Percentiles rank a stretch among this genome's conserved stretches.
Conservation (phyloP, 2,797 vertebrate species). For the Xiphophorus birchmanni region DNA sequence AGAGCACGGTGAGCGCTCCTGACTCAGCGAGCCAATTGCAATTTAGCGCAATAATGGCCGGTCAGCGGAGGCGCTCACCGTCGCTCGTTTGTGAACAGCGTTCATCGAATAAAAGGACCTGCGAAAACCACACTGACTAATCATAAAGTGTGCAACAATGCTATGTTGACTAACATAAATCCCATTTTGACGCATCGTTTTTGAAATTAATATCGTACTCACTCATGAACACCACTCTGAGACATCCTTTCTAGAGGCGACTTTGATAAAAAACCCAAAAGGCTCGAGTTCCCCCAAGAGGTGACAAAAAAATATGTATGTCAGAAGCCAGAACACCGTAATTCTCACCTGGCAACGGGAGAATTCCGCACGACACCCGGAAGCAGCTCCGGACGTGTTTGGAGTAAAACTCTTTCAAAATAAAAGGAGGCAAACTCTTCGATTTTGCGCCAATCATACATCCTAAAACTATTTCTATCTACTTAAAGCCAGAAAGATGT, state of each 20-base stretch:
- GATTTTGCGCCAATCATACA: background rate
- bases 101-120: too few relatives aligned
- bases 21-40: too few relatives aligned
- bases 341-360: slow-evolving; percentile 16
- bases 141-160: too few relatives aligned
- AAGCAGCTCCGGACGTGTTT: background rate
- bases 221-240: background rate
- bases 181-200: background rate
- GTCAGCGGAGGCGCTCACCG: too few relatives aligned
- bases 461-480: background rate
- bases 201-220: background rate
- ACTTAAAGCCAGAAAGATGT: background rate
- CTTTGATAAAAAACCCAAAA: background rate
- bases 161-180: background rate
- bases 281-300: too few relatives aligned
- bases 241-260: background rate
- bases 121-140: too few relatives aligned
- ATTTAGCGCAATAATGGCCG: too few relatives aligned
- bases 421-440: background rate
- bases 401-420: background rate
- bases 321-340: background rate
- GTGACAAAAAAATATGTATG: background rate
- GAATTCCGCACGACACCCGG: background rate
- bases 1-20: too few relatives aligned
- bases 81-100: too few relatives aligned